These are phyloP conservation scores for Motacilla alba DNA, from an alignment of 2,113 vertebrate species.

Conservation along the genomic window DNA sequence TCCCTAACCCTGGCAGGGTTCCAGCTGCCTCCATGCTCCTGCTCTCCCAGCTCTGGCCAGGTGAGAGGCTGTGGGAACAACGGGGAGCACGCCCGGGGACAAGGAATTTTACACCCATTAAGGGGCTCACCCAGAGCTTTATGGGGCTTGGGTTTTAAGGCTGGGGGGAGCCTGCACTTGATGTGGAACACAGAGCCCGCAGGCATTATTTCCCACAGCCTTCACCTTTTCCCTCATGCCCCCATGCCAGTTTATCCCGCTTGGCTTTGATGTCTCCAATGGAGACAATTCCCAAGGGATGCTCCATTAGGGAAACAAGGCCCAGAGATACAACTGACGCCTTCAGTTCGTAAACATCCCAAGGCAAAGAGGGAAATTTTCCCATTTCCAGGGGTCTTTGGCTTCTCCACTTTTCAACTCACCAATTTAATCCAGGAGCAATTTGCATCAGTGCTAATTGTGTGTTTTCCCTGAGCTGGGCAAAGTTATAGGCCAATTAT, in stretches of 20 bases:
- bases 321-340: neutral
- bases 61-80: neutral
- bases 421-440: neutral
- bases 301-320: neutral
- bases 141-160: neutral
- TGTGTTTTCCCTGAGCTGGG: slow-evolving; percentile 3
- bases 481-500: slow-evolving; percentile 40
- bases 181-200: slow-evolving; percentile 2
- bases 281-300: neutral
- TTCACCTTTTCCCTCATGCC: slow-evolving; percentile 6
- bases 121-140: slow-evolving; percentile 30
- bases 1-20: neutral
- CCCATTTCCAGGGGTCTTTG: neutral
- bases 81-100: neutral
- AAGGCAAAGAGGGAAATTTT: neutral
- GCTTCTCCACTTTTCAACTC: neutral
- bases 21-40: neutral
- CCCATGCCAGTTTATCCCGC: neutral
- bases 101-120: slow-evolving; percentile 14
- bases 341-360: neutral
- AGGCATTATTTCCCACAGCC: neutral
- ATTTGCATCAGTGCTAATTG: neutral
- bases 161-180: neutral
- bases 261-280: neutral
- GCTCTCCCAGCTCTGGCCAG: neutral